Evolutionary conservation across 2,113 vertebrate species (phyloP), one percentile per base, ranked within the genome.

Genomic region (Smithornis capensis): DNA sequence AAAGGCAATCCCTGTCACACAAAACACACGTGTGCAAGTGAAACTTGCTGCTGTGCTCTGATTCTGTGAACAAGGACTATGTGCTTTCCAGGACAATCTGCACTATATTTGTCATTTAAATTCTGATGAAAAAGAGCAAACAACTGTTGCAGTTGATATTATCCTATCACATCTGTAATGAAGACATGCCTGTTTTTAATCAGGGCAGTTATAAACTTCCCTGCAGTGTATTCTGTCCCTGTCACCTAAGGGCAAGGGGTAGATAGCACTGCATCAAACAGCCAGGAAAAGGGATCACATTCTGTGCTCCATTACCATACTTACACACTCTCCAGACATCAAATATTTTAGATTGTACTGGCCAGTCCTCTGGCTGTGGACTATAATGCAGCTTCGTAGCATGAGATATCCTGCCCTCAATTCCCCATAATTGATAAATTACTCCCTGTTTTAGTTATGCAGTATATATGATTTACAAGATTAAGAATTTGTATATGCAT

Each of bases 171-270:
- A 95, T 79, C 75, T 91, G 83, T 83, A 95, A 94, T 28, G 14
- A 92, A 81, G 75, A 37, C 53, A 14, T 8, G 63, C 45, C 45
- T 96, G 94, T 55, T 95, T 97, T 98, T 97, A 95, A 89, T 96
- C 97, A 97, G 97, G 88, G 96, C 96, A 96, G 71, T 96, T 96
- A 56, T 44, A 63, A 79, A 60, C 67, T 60, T 93, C 73, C 83
- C 63, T 82, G 77, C 76, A 82, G 88, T 67, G 62, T 83, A 64
- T 81, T 70, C 55, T 85, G 76, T 91, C 81, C 85, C 80, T 7
- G 71, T 83, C 9, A 7, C 92, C 87, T 86, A 57, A 71, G 89
- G 87, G 87, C 62, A 45, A 45, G 81, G 74, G 50, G 53, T 45
- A 91, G 86, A 87, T 86, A 87, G 56, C 52, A 84, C 71, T 69